Evolutionary conservation across 1,140 invertebrate genomes (phyloP).

Genomic region (Hypsibius dujardini): DNA sequence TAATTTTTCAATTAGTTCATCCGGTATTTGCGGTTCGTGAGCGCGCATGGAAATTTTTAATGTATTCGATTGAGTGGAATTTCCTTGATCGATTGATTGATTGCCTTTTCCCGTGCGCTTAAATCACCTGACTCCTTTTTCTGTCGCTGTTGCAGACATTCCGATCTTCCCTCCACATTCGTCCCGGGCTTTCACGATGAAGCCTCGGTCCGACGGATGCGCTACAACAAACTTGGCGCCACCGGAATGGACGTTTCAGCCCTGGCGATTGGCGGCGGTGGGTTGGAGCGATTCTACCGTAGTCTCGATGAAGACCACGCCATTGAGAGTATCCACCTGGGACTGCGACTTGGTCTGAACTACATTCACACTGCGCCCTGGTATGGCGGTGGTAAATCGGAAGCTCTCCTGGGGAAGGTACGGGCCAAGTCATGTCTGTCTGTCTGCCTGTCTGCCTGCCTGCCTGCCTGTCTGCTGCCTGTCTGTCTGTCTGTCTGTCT

Average conservation of each 20-base stretch:
- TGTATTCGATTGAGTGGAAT: no score
- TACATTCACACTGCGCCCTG: slow-evolving; percentile 76
- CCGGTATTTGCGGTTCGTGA: no score
- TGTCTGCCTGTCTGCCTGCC: background rate
- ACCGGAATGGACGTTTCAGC: slow-evolving; percentile 43
- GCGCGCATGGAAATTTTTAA: no score
- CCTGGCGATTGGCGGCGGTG: slow-evolving; percentile 28
- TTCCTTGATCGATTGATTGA: no score
- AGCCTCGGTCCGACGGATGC: slow-evolving; percentile 37
- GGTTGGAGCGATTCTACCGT: slow-evolving; percentile 4
- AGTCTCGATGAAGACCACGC: slow-evolving; percentile 43
- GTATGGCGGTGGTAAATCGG: slow-evolving; percentile 53
- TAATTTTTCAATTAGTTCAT: no score
- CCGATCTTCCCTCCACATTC: slow-evolving; percentile 36
- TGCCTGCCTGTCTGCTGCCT: no score
- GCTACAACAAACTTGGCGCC: slow-evolving; percentile 39
- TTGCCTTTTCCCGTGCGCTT: no score
- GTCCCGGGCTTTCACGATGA: slow-evolving; percentile 42
- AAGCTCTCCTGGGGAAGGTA: slow-evolving; percentile 62
- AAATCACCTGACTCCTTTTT: no score
- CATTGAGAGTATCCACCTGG: slow-evolving; percentile 47
- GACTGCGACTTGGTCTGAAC: slow-evolving; percentile 63
- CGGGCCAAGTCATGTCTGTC: slow-evolving; percentile 17
- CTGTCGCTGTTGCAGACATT: no score
- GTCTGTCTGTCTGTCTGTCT: no score